These are phyloP conservation scores for Phaonia tiefii DNA, from an alignment of 2,888 invertebrate species.

Conservation along the genomic window DNA sequence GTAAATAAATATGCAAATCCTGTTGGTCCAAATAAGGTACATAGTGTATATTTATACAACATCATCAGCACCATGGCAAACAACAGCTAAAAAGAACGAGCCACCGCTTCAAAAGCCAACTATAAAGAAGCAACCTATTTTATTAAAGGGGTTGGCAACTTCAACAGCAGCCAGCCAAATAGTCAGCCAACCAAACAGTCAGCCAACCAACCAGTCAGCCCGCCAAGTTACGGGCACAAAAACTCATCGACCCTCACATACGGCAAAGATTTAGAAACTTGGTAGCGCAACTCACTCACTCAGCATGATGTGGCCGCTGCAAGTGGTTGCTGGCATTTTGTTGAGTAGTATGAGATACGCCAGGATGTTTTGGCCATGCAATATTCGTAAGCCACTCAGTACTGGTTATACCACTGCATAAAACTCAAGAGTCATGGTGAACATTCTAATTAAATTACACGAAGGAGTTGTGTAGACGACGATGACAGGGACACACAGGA, in stretches of 20 bases:
- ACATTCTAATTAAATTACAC: slow-evolving; percentile 66
- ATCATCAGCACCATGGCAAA: slow-evolving; percentile 41
- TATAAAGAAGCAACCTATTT: too few relatives aligned
- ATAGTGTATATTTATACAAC: too few relatives aligned
- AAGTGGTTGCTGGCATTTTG: slow-evolving; percentile 7
- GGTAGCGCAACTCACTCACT: too few relatives aligned
- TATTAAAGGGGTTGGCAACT: slow-evolving; percentile 26
- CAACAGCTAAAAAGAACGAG: slow-evolving; percentile 6
- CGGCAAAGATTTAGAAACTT: neutral
- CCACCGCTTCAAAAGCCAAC: neutral
- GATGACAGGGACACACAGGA: too few relatives aligned
- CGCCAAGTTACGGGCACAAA: neutral
- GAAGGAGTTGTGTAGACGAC: slow-evolving; percentile 46
- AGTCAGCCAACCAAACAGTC: too few relatives aligned
- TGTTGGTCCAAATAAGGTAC: slow-evolving; percentile 34
- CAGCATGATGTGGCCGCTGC: slow-evolving; percentile 14
- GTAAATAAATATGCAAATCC: slow-evolving; percentile 64
- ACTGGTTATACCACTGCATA: slow-evolving; percentile 22
- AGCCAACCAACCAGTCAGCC: too few relatives aligned
- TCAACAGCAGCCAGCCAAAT: neutral
- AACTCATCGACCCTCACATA: neutral
- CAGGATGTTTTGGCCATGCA: neutral
- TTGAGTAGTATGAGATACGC: neutral
- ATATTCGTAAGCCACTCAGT: slow-evolving; percentile 25
- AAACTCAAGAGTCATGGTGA: slow-evolving; percentile 62